Percentiles rank a stretch among this genome's conserved stretches.
Conservation (phyloP, 2,797 vertebrate species). For the Platyrinchus mystaceus region DNA sequence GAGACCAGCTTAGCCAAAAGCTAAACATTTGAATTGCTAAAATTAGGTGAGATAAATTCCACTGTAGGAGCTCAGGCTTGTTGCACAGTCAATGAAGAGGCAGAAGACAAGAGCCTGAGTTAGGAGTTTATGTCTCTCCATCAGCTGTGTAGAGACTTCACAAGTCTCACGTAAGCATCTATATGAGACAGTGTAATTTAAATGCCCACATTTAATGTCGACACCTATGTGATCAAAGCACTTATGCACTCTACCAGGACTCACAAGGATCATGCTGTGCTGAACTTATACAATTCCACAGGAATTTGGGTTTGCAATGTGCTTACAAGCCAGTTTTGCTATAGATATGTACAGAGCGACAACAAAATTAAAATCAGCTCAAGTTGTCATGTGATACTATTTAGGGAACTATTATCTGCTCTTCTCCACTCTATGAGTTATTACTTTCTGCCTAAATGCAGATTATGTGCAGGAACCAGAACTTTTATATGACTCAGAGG, state of each 20-base stretch:
- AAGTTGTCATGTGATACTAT: neutral
- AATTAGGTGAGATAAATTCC: constrained; percentile 16
- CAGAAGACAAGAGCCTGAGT: neutral
- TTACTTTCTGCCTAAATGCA: constrained; percentile 40
- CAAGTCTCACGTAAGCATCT: neutral
- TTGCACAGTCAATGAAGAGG: neutral
- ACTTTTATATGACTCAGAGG: constrained; percentile 51
- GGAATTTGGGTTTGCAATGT: neutral
- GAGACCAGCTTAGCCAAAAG: neutral
- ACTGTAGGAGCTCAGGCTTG: neutral
- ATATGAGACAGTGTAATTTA: neutral
- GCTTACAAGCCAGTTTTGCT: neutral
- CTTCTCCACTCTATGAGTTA: neutral
- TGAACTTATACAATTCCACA: neutral
- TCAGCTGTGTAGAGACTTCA: neutral
- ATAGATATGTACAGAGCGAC: neutral
- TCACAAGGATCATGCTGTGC: neutral
- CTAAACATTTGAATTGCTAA: constrained; percentile 12
- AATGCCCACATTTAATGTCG: neutral
- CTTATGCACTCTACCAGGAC: neutral
- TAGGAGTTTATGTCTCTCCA: neutral
- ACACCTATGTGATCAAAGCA: neutral
- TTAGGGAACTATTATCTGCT: neutral
- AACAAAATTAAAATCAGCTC: constrained; percentile 1
- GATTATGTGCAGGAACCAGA: constrained; percentile 36